A percentile compares a stretch with the other conserved stretches of the same genome.
phyloP scores from a whole-genome alignment of 2,797 vertebrate genomes.

The Labeo calbasu region DNA sequence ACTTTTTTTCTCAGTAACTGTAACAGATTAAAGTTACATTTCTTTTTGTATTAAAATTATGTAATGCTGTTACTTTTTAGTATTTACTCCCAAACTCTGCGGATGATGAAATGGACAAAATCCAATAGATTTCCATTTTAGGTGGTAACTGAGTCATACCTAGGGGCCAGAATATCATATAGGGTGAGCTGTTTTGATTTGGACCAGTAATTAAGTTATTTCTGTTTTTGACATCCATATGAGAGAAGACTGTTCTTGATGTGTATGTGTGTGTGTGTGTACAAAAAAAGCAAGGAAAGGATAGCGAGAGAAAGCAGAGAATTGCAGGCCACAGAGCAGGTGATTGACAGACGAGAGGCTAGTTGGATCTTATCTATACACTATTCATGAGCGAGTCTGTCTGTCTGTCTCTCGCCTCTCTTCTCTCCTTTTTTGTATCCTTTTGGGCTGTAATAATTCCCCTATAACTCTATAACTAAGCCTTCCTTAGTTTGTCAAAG shows the following conservation, averaged over 20 bases:
- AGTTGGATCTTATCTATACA: slow-evolving; percentile 17
- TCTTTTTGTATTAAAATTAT: too few species aligned
- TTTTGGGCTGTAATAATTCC: slow-evolving; percentile 8
- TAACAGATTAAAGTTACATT: too few species aligned
- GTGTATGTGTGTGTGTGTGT: not conserved
- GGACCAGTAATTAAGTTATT: not conserved
- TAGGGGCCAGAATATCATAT: not conserved
- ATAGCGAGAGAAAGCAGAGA: not conserved
- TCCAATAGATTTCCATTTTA: not conserved
- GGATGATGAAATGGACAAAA: not conserved
- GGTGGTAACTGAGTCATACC: not conserved
- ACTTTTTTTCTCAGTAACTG: too few species aligned
- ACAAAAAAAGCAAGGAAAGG: not conserved
- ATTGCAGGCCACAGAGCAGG: not conserved
- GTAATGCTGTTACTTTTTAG: too few species aligned
- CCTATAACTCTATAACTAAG: not conserved
- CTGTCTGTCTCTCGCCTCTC: not conserved
- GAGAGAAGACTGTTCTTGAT: not conserved
- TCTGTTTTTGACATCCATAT: not conserved
- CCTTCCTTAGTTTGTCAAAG: not conserved
- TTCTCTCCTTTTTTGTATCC: not conserved
- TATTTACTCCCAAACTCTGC: too few species aligned
- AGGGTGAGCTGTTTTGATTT: too few species aligned
- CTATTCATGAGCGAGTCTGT: slow-evolving; percentile 32
- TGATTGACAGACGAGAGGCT: slow-evolving; percentile 9